These are phyloP conservation scores for Lasiommata megera DNA, from an alignment of 2,888 invertebrate genomes.

Conservation along the genomic window DNA sequence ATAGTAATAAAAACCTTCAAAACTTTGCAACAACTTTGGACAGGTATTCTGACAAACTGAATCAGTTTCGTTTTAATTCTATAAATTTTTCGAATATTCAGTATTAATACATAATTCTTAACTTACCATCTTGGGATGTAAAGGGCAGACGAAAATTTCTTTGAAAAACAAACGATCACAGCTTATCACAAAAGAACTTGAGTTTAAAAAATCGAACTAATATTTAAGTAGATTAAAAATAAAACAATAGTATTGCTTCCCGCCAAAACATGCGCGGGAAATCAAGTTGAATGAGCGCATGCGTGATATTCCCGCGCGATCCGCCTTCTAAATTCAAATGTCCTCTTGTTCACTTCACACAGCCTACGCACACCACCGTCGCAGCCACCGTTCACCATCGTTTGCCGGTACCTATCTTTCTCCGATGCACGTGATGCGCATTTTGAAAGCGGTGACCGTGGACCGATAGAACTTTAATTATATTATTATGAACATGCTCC, in stretches of 20 bases:
- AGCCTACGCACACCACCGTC: slow-evolving; percentile 35
- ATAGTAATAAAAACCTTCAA: too few relatives aligned
- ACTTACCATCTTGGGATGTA: slow-evolving; percentile 1
- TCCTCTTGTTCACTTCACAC: slow-evolving; percentile 36
- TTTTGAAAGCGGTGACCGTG: slow-evolving; percentile 65
- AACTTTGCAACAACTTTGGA: too few relatives aligned
- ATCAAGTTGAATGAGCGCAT: slow-evolving; percentile 44
- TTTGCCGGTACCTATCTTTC: slow-evolving; percentile 52
- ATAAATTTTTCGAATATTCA: too few relatives aligned
- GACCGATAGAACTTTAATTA: slow-evolving; percentile 24
- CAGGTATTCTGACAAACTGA: too few relatives aligned
- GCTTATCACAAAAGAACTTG: slow-evolving; percentile 6
- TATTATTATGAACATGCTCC: not conserved
- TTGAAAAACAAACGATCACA: not conserved
- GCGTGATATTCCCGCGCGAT: slow-evolving; percentile 60
- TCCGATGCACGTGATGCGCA: slow-evolving; percentile 59
- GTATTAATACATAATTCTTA: not conserved
- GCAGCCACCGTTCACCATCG: slow-evolving; percentile 46
- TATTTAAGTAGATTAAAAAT: not conserved
- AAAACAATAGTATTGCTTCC: slow-evolving; percentile 40
- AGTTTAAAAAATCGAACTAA: not conserved
- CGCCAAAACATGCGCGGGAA: slow-evolving; percentile 45
- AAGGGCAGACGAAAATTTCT: not conserved
- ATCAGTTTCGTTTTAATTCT: too few relatives aligned
- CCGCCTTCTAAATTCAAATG: slow-evolving; percentile 49